Conservation (phyloP, 1,140 invertebrate species). For the Zaprionus inermis region DNA sequence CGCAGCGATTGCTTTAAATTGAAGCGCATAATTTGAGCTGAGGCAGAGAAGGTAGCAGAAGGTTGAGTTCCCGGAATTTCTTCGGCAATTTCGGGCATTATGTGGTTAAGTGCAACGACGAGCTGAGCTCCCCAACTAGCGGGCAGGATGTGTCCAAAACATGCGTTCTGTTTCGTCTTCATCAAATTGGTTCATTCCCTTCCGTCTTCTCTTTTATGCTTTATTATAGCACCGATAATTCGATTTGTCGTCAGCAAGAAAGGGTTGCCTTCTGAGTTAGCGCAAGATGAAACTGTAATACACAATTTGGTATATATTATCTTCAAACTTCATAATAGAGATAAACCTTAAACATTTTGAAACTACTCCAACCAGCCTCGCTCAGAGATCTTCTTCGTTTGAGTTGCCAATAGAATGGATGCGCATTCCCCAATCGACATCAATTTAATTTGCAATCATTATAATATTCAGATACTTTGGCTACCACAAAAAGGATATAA, state of each 20-base stretch:
- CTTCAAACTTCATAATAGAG: too few relatives aligned
- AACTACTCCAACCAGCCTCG: conserved; percentile 12
- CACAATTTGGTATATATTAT: too few relatives aligned
- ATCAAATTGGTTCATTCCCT: conserved; percentile 49
- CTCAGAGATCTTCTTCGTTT: conserved; percentile 29
- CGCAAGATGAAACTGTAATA: not conserved
- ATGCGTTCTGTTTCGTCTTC: conserved; percentile 47
- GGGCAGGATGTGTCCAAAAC: conserved; percentile 6
- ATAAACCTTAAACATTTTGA: too few relatives aligned
- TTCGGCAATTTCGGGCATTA: conserved; percentile 42
- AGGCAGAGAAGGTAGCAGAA: conserved; percentile 27
- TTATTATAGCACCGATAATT: conserved; percentile 27
- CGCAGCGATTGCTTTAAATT: conserved; percentile 37
- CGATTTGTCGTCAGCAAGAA: conserved; percentile 62
- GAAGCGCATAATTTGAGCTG: conserved; percentile 71
- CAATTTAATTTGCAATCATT: conserved; percentile 75
- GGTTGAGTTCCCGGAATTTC: conserved; percentile 55
- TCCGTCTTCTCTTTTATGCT: conserved; percentile 28
- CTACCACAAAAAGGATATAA: conserved; percentile 68
- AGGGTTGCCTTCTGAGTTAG: conserved; percentile 3
- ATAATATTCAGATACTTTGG: conserved; percentile 52
- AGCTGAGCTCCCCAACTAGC: conserved; percentile 27
- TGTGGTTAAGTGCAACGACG: conserved; percentile 48
- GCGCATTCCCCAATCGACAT: conserved; percentile 36
- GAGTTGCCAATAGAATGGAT: conserved; percentile 19